Conservation (phyloP, 2,888 invertebrate genomes). For the Pyralis farinalis region DNA sequence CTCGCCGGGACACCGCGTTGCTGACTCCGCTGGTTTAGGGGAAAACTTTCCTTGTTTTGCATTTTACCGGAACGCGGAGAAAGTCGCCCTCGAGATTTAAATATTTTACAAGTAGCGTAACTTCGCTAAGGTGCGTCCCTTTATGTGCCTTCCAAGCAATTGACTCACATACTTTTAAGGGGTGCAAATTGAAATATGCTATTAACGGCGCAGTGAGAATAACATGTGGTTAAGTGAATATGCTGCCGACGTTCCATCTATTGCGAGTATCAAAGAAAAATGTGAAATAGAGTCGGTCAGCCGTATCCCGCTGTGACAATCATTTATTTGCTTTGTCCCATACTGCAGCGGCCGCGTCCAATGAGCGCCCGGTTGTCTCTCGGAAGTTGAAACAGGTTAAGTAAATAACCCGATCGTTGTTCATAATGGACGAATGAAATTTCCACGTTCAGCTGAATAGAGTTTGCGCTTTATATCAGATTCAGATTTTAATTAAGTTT, state of each 20-base stretch:
- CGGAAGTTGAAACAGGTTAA: slow-evolving; percentile 55
- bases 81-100: slow-evolving; percentile 70
- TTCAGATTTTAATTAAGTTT: slow-evolving; percentile 59
- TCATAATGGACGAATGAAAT: slow-evolving; percentile 51
- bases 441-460: slow-evolving; percentile 48
- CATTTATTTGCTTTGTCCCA: slow-evolving; percentile 55
- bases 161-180: slow-evolving; percentile 40
- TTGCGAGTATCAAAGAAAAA: slow-evolving; percentile 22
- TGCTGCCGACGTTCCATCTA: slow-evolving; percentile 3
- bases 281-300: slow-evolving; percentile 35
- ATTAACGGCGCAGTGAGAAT: slow-evolving; percentile 23
- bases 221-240: slow-evolving; percentile 22
- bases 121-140: slow-evolving; percentile 59
- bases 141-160: slow-evolving; percentile 51
- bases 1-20: slow-evolving; percentile 37
- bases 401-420: slow-evolving; percentile 63
- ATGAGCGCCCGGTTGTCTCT: slow-evolving; percentile 45
- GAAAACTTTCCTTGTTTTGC: slow-evolving; percentile 73
- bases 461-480: slow-evolving; percentile 51
- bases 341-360: slow-evolving; percentile 38
- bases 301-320: slow-evolving; percentile 44
- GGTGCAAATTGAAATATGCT: slow-evolving; percentile 41
- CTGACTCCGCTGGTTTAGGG: slow-evolving; percentile 66
- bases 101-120: slow-evolving; percentile 69
- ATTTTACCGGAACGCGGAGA: slow-evolving; percentile 63